Base-by-base conservation (phyloP, 92 coral and sea anemone species). In the Chrysogorgia sp. region DNA sequence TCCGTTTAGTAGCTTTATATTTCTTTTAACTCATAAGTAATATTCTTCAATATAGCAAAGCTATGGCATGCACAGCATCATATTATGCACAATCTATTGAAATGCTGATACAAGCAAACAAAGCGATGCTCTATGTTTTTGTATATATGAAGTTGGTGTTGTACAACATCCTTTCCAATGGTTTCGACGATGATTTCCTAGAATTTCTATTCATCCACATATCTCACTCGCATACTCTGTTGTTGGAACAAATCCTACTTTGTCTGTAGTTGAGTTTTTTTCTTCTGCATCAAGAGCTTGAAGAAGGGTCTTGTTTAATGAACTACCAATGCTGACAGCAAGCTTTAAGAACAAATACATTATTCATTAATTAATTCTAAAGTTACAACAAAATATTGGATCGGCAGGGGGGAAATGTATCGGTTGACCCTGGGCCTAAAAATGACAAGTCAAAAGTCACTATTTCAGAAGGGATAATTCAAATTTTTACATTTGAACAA, bases 211-310 rank as follows among this genome's bases (percentile, higher is more conserved):
- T 72, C 64, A 72, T 53, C 35, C 79, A 55, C 79, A 55, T 21
- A 53, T 72, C 65, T 53, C 79, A 56, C 79, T 72, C 48, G 52
- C 35, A 19, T 72, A 72, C 10, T 72, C 79, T 7, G 65, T 29
- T 1, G 41, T 33, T 0, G 79, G 20, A 7, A 72, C 65, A 64
- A 94, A 94, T 31, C 98, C 98, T 21, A 94, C 70, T 89, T 94
- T 94, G 28, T 81, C 87, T 75, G 77, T 92, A 52, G 79, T 84
- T 26, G 63, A n/a, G 41, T 58, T 63, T 5, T 81, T 37, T 47
- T 92, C 91, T 71, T 91, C 98, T 59, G 77, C 87, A 48, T 89
- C 83, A 10, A 94, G 97, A 65, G 83, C 84, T 50, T 88, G 78
- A 40, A 94, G 52, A 43, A 94, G 84, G 28, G 78, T 85, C 40